These are phyloP conservation scores for Rhipidura dahli DNA, from an alignment of 2,113 vertebrate species.

Conservation along the genomic window DNA sequence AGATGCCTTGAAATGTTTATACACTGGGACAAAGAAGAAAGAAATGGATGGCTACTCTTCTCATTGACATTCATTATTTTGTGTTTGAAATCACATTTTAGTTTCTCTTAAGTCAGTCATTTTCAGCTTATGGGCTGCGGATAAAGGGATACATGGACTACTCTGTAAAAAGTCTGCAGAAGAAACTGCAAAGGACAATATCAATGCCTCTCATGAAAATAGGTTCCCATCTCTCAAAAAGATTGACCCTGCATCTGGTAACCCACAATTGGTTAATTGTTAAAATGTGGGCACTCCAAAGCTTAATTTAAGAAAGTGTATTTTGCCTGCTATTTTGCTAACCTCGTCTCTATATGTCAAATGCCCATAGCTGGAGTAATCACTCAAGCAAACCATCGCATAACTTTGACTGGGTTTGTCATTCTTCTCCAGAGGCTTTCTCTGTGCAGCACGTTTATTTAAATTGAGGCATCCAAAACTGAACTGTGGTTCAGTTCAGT, in stretches of 20 bases:
- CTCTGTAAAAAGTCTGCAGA: not conserved
- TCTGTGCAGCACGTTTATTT: not conserved
- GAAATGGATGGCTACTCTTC: not conserved
- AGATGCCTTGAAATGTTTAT: not conserved
- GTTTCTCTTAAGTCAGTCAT: accelerated
- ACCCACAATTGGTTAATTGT: not conserved
- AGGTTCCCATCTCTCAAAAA: not conserved
- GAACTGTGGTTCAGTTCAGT: no score
- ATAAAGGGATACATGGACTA: not conserved
- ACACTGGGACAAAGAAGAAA: not conserved
- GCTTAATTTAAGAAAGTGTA: not conserved
- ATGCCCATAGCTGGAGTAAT: not conserved
- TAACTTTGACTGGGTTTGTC: not conserved
- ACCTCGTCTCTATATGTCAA: not conserved
- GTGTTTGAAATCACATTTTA: not conserved
- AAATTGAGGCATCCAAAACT: not conserved
- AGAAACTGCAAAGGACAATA: not conserved
- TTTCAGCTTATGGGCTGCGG: not conserved
- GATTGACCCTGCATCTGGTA: not conserved
- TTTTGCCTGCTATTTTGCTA: not conserved
- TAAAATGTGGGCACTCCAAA: not conserved
- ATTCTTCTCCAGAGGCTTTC: not conserved
- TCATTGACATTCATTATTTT: not conserved
- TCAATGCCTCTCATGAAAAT: not conserved
- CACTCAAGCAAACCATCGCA: not conserved